These are phyloP conservation scores for Alectoris magna DNA, from an alignment of 2,797 vertebrate genomes.

Conservation along the genomic window DNA sequence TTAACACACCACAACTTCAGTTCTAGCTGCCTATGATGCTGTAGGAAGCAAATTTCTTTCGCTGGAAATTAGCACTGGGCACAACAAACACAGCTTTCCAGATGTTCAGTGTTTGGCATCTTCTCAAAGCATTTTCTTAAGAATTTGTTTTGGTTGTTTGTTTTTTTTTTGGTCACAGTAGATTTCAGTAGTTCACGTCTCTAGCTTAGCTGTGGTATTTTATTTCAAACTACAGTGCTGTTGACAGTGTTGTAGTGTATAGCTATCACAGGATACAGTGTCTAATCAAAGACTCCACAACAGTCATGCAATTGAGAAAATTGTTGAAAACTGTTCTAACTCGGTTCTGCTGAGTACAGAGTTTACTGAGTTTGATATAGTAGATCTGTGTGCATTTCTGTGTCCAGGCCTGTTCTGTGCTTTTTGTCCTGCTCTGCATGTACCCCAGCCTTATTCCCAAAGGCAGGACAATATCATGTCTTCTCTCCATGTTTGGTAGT, in stretches of 20 bases:
- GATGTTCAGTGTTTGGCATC: not conserved
- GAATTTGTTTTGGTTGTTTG: not conserved
- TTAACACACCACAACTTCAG: not conserved
- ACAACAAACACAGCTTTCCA: not conserved
- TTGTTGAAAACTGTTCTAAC: not conserved
- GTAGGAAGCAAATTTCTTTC: not conserved
- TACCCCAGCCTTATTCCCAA: not conserved
- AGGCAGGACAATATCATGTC: not conserved
- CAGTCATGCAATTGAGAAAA: not conserved
- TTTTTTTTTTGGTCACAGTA: not conserved
- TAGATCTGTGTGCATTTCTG: fast-evolving
- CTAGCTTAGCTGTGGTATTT: not conserved
- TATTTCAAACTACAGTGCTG: not conserved
- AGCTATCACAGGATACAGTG: not conserved
- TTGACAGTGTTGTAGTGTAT: not conserved
- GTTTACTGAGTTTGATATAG: not conserved
- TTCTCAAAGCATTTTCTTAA: not conserved
- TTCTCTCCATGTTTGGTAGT: not conserved
- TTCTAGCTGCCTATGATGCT: not conserved
- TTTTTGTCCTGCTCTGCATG: not conserved
- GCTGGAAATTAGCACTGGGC: not conserved
- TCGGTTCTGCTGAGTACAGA: fast-evolving
- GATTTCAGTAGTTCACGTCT: not conserved
- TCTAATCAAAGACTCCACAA: not conserved
- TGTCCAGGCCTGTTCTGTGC: not conserved